phyloP scores from a whole-genome alignment of 2,888 invertebrate species.

The Heliconius hortense region DNA sequence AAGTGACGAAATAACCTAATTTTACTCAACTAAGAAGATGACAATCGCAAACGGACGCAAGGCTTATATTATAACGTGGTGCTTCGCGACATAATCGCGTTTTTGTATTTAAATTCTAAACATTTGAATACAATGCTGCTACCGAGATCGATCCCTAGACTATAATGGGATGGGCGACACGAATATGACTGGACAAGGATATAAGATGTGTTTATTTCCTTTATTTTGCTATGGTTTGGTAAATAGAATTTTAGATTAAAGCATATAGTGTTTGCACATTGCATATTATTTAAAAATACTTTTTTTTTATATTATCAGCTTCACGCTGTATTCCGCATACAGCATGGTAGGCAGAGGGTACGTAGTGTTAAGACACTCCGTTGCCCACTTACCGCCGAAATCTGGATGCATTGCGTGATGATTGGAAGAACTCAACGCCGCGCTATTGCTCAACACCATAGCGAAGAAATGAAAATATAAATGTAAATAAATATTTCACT shows the following conservation, averaged over 20 bases:
- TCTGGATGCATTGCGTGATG: too few species aligned
- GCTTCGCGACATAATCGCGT: slow-evolving; percentile 79
- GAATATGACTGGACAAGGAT: slow-evolving; percentile 22
- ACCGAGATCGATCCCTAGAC: slow-evolving; percentile 66
- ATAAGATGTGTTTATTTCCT: background rate
- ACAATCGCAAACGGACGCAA: slow-evolving; percentile 65
- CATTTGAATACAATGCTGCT: slow-evolving; percentile 81
- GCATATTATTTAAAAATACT: too few species aligned
- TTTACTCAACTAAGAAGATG: slow-evolving; percentile 49
- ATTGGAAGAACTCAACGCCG: too few species aligned
- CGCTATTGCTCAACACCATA: too few species aligned
- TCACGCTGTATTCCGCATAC: too few species aligned
- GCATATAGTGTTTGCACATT: too few species aligned
- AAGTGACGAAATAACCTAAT: background rate
- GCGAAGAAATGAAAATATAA: too few species aligned
- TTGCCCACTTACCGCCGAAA: too few species aligned
- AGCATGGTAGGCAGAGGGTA: too few species aligned
- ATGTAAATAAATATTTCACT: too few species aligned
- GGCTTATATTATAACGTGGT: slow-evolving; percentile 67
- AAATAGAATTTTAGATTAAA: background rate
- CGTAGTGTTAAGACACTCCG: too few species aligned
- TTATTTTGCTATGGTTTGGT: background rate
- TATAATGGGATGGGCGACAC: slow-evolving; percentile 69
- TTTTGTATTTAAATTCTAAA: slow-evolving; percentile 78
- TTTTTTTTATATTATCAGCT: too few species aligned